These are phyloP conservation scores for Ceriagrion tenellum DNA, from an alignment of 2,888 invertebrate species.

Conservation along the genomic window DNA sequence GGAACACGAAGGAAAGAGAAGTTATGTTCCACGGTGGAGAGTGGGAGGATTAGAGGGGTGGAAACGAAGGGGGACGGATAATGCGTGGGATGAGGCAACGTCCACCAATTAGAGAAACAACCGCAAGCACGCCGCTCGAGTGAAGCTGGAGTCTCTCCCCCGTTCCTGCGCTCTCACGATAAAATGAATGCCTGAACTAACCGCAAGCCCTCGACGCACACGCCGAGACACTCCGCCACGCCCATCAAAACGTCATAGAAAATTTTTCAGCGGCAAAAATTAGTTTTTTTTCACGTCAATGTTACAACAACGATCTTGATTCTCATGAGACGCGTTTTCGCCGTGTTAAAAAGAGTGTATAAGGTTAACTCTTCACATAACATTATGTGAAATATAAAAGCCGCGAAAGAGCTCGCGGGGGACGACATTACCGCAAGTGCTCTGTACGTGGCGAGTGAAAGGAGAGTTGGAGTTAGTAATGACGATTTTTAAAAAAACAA, in stretches of 20 bases:
- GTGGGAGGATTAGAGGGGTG: neutral
- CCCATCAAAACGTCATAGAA: neutral
- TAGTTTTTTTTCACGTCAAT: neutral
- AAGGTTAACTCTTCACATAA: neutral
- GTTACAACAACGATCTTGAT: conserved; percentile 11
- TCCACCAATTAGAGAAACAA: conserved; percentile 22
- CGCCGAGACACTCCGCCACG: neutral
- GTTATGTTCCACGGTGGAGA: neutral
- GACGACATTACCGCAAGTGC: neutral
- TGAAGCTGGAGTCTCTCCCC: neutral
- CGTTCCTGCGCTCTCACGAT: neutral
- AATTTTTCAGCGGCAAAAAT: neutral
- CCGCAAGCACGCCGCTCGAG: neutral
- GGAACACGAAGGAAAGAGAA: neutral
- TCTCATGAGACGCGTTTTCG: neutral
- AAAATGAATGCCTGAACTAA: conserved; percentile 9
- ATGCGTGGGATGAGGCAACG: neutral
- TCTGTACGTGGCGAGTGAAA: neutral
- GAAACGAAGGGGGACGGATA: neutral
- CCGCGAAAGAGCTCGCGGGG: neutral
- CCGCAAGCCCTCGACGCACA: neutral
- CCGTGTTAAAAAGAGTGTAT: neutral
- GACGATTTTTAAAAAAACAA: neutral
- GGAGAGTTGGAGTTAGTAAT: neutral
- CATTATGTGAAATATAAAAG: neutral